Base-by-base conservation (phyloP, 1,140 invertebrate genomes). In the Argopecten irradians region DNA sequence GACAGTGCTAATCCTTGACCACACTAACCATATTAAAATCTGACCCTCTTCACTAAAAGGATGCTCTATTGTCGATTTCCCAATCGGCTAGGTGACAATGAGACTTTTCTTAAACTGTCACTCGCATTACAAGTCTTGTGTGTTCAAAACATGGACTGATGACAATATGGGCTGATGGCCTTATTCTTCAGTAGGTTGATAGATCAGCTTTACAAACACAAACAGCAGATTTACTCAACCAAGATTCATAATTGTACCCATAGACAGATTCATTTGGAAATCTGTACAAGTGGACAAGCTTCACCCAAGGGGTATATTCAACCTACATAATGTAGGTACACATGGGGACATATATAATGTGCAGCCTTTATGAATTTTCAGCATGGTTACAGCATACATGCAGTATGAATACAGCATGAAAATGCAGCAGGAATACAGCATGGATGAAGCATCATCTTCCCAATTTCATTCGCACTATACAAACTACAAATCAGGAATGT, bases 1-100 rank as follows among this genome's bases (percentile, higher is more conserved):
- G 55, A 3, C 19, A 14, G 19, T 46, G 13, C 13, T 46, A 46
- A 16, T 46, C 43, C 43, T 11, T 71, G 55, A 71, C 55, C n/a
- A n/a, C 22, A 71, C 22, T 71, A n/a, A 71, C 55, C 55, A 71
- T 71, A 71, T 71, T 71, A n/a, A 71, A n/a, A 71, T 71, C 55
- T 71, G n/a, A n/a, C 55, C 22, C 14, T 28, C 2, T 71, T 28
- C 5, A 71, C 22, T 28, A 28, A n/a, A 16, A 71, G 8, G 22
- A 71, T 71, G 22, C 28, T 16, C 19, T n/a, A 16, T n/a, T 16
- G n/a, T 22, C n/a, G 28, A 71, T 71, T 71, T 71, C 22, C 22
- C 43, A 19, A 46, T 46, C 28, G 55, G 55, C 55, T 28, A 5
- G 55, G n/a, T 71, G 22, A n/a, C 5, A 71, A 71, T 71, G 55